These are phyloP conservation scores for Xestia rhomboidea DNA, from an alignment of 2,888 invertebrate genomes.

Conservation along the genomic window DNA sequence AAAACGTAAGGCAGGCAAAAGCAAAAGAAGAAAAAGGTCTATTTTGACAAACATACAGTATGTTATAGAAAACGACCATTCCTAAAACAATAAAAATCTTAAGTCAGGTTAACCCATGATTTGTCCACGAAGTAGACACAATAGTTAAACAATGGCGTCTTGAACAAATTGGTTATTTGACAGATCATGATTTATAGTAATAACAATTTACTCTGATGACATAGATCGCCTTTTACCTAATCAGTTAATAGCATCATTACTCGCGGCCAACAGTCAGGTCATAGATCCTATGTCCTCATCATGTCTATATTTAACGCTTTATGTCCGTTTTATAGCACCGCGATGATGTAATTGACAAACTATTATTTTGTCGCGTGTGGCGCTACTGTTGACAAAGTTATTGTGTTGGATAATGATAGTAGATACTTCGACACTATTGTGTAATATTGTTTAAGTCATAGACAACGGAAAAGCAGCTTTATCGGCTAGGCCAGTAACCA, in stretches of 20 bases:
- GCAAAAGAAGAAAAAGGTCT: no score
- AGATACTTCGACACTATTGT: neutral
- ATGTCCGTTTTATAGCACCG: conserved; percentile 33
- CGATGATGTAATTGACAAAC: conserved; percentile 50
- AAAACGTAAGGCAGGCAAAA: no score
- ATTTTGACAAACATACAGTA: neutral
- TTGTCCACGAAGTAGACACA: no score
- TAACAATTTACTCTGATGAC: conserved; percentile 3
- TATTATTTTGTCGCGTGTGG: conserved; percentile 16
- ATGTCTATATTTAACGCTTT: conserved; percentile 54
- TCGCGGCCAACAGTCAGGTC: conserved; percentile 42
- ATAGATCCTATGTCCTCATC: conserved; percentile 60
- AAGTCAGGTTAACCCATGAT: no score
- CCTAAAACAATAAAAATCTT: neutral
- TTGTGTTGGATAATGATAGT: neutral
- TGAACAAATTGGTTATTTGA: no score
- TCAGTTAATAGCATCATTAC: conserved; percentile 24
- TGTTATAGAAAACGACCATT: neutral
- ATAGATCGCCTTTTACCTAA: conserved; percentile 18
- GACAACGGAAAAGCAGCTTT: neutral
- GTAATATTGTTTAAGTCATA: no score
- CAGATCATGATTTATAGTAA: no score
- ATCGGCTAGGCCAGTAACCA: neutral
- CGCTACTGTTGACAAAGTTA: conserved; percentile 7
- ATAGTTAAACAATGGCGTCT: no score